phyloP scores from a whole-genome alignment of 1,140 invertebrate species.

The Teleogryllus occipitalis region DNA sequence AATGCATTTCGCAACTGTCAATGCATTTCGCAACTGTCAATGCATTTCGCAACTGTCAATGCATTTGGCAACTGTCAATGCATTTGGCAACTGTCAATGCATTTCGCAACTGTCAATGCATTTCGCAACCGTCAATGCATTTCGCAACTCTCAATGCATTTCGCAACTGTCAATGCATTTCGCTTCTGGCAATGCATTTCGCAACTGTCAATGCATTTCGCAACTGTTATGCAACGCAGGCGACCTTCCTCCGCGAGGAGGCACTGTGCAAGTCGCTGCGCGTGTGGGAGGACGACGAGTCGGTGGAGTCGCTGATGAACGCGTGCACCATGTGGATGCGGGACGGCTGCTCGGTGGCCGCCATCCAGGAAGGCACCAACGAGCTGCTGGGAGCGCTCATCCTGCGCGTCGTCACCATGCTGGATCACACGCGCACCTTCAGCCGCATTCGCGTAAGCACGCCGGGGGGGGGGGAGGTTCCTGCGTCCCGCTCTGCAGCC shows the following conservation, averaged over 20 bases:
- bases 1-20: too few relatives aligned
- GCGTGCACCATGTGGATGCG: conserved; percentile 46
- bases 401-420: conserved; percentile 36
- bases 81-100: too few relatives aligned
- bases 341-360: conserved; percentile 51
- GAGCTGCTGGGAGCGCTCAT: conserved; percentile 43
- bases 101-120: too few relatives aligned
- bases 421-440: conserved; percentile 30
- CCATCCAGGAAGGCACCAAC: conserved; percentile 42
- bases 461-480: too few relatives aligned
- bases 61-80: too few relatives aligned
- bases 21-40: too few relatives aligned
- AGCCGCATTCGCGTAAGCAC: conserved; percentile 28
- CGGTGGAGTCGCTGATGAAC: conserved; percentile 42
- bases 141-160: too few relatives aligned
- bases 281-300: conserved; percentile 41
- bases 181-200: too few relatives aligned
- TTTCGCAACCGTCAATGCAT: too few relatives aligned
- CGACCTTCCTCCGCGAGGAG: conserved; percentile 44
- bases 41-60: too few relatives aligned
- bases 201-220: not conserved
- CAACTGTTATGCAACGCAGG: conserved; percentile 27
- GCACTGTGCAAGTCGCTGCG: conserved; percentile 38
- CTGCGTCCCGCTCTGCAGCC: too few relatives aligned
- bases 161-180: too few relatives aligned